Evolutionary conservation across 2,888 invertebrate genomes (phyloP), one percentile per base, ranked within the genome.

Genomic region (Ditylenchus weischeri): DNA sequence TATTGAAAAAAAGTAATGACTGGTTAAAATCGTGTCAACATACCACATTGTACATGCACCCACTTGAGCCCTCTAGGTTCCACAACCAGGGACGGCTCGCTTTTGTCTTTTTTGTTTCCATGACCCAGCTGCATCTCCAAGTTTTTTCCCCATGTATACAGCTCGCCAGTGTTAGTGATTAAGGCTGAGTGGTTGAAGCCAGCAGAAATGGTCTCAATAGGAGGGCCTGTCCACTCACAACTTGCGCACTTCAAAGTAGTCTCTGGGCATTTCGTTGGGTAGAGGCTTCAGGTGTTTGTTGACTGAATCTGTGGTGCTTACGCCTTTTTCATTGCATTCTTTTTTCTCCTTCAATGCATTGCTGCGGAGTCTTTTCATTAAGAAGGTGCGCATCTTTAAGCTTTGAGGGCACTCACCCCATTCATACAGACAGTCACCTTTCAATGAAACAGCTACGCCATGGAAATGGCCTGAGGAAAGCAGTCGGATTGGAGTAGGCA

Each of bases 61-160:
- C 80, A 80, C 50, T 68, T 65, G 10, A 72, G 68, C n/a, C 68
- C 69, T 18, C 49, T 6, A 0, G 79, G 79, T 38, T 76, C 78
- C 19, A 71, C 69, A 0, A 80, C 69, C 49, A 74, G 71, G 36
- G 76, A 74, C 0, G 79, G 79, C 59, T 74, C 73, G 15, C 57
- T 47, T 58, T 73, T 69, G 65, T 79, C 79, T 29, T 64, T 73
- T 49, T 79, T 79, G 63, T 69, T 75, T 0, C 78, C 79, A 36
- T 78, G 72, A 7, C 80, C 80, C 19, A 80, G 66, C 70, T 80
- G 80, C 64, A 73, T 75, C 54, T 80, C 79, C 43, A 78, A 69
- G 23, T 69, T 71, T n/a, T n/a, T 76, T 78, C 80, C 80, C 80
- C 80, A 80, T 0, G 77, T 78, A 64, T 74, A 80, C 19, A 80